A percentile compares a stretch with the other conserved stretches of the same genome.
These are phyloP conservation scores for Chrysolina americana DNA, from an alignment of 2,888 invertebrate species.

Conservation along the genomic window DNA sequence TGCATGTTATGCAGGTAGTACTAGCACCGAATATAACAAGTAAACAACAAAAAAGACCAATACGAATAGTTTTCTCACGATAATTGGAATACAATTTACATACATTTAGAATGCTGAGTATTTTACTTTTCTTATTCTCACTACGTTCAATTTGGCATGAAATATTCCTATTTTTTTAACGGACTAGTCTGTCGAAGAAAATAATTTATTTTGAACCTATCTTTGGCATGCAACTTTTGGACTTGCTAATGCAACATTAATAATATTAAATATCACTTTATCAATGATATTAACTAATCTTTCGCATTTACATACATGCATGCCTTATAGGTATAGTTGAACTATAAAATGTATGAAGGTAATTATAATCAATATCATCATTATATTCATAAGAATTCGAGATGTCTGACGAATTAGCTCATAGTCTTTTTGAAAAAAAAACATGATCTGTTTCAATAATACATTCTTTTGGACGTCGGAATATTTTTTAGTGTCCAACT, in stretches of 20 bases:
- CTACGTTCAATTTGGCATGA: background rate
- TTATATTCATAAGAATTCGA: no score
- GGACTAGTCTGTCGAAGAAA: background rate
- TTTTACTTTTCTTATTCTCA: constrained; percentile 9
- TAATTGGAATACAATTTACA: constrained; percentile 10
- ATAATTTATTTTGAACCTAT: background rate
- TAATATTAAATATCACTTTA: background rate
- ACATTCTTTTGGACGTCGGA: no score
- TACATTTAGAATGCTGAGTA: background rate
- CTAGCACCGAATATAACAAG: background rate
- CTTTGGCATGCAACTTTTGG: background rate
- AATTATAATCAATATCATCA: no score
- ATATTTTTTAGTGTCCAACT: no score
- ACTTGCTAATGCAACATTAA: background rate
- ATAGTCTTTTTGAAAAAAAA: no score
- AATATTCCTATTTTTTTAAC: background rate
- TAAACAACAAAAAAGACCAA: constrained; percentile 6
- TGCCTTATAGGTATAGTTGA: background rate
- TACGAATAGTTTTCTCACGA: constrained; percentile 4
- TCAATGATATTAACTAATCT: background rate
- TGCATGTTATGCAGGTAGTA: constrained; percentile 9
- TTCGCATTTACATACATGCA: background rate
- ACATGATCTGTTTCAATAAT: no score
- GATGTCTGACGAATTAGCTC: no score
- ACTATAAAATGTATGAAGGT: no score